These are phyloP conservation scores for Lasioglossum morio DNA, from an alignment of 2,888 invertebrate genomes.

Conservation along the genomic window DNA sequence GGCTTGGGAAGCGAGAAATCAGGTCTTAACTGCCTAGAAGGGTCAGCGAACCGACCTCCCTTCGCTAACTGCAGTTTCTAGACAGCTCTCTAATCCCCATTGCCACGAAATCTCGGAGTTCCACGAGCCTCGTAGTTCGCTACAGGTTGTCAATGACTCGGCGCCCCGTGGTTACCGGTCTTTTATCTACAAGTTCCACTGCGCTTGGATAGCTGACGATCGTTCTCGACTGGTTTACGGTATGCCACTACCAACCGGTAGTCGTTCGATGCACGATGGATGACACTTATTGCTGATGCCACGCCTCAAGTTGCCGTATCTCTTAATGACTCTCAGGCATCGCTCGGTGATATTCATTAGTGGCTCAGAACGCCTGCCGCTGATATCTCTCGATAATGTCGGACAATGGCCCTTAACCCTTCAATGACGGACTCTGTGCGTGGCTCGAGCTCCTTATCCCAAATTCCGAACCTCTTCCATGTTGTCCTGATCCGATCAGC, in stretches of 20 bases:
- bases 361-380: not conserved
- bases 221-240: not conserved
- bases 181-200: not conserved
- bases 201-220: not conserved
- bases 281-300: conserved; percentile 9
- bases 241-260: not conserved
- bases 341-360: not conserved
- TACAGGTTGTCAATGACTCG: conserved; percentile 22
- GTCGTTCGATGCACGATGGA: not conserved
- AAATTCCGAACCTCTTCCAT: not conserved
- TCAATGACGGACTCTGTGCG: not conserved
- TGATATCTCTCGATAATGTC: not conserved
- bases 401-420: conserved; percentile 14
- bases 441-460: not conserved
- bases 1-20: not conserved
- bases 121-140: not conserved
- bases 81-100: not conserved
- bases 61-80: conserved; percentile 10
- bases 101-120: not conserved
- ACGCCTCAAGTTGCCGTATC: conserved; percentile 19
- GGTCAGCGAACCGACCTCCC: conserved; percentile 13
- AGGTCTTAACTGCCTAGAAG: not conserved
- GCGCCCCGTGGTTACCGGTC: not conserved
- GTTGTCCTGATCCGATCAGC: not conserved
- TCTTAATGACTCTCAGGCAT: conserved; percentile 13